These are phyloP conservation scores for Enteromius argenteus DNA, from an alignment of 2,797 vertebrate genomes.

Conservation along the genomic window DNA sequence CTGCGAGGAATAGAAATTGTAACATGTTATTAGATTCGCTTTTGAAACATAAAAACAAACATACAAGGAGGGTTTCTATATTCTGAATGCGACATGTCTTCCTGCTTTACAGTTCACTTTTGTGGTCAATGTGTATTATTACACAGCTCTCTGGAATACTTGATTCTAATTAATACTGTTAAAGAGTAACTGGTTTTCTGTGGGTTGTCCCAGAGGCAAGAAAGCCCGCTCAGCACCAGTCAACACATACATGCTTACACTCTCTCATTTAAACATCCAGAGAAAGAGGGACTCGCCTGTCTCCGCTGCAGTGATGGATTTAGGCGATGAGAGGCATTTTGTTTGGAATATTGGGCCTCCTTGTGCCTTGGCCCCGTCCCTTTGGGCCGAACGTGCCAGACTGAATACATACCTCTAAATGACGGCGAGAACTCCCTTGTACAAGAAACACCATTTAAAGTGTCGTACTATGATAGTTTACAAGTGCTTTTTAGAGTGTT, in stretches of 20 bases:
- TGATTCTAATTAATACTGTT: constrained; percentile 34
- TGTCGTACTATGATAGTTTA: neutral
- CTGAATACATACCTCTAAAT: constrained; percentile 41
- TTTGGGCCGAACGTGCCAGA: constrained; percentile 25
- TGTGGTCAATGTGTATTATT: neutral
- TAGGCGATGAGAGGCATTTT: constrained; percentile 51
- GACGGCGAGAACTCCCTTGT: constrained; percentile 3
- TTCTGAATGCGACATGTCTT: neutral
- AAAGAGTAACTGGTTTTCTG: constrained; percentile 47
- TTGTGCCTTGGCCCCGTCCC: neutral
- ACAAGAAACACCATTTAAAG: neutral
- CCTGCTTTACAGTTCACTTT: neutral
- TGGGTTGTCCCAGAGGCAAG: constrained; percentile 11
- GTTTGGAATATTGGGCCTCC: constrained; percentile 47
- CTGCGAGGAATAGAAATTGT: neutral
- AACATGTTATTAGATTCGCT: neutral
- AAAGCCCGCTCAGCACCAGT: constrained; percentile 22
- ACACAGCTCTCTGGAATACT: neutral
- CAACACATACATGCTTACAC: constrained; percentile 20
- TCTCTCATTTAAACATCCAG: constrained; percentile 28
- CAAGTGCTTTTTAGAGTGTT: neutral
- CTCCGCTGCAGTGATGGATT: constrained; percentile 44
- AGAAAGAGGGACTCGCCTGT: constrained; percentile 29
- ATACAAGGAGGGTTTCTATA: neutral
- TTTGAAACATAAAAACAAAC: neutral